Percentiles rank a stretch among this genome's conserved stretches.
Conservation (phyloP, 2,888 invertebrate genomes). For the Epistrophella euchroma region DNA sequence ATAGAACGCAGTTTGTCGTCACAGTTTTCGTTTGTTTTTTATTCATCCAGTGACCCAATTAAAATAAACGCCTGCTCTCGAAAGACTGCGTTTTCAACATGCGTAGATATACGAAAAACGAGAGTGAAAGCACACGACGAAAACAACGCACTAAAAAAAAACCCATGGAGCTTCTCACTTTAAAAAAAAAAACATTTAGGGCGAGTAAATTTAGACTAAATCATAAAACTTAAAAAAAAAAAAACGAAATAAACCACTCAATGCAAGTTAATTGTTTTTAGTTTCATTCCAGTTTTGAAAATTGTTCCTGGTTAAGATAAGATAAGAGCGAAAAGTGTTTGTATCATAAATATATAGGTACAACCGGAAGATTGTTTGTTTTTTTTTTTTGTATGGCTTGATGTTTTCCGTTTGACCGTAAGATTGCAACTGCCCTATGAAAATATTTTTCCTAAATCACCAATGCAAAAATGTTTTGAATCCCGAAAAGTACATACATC, state of each 20-base stretch:
- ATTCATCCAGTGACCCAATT: slow-evolving; percentile 73
- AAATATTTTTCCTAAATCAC: slow-evolving; percentile 28
- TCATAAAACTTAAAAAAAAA: slow-evolving; percentile 14
- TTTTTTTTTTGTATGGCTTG: slow-evolving; percentile 14
- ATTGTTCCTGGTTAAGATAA: slow-evolving; percentile 23
- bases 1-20: slow-evolving; percentile 59
- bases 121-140: slow-evolving; percentile 51
- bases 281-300: background rate
- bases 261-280: background rate
- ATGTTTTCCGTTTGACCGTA: slow-evolving; percentile 61
- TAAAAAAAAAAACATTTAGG: slow-evolving; percentile 31
- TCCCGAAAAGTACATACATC: slow-evolving; percentile 31
- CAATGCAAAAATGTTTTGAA: slow-evolving; percentile 43
- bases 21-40: slow-evolving; percentile 35
- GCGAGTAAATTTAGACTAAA: slow-evolving; percentile 40
- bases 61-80: slow-evolving; percentile 49
- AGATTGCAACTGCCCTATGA: slow-evolving; percentile 66
- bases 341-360: background rate
- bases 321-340: slow-evolving; percentile 21
- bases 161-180: slow-evolving; percentile 1
- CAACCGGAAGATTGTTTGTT: slow-evolving; percentile 16
- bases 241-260: background rate
- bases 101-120: slow-evolving; percentile 51
- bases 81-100: slow-evolving; percentile 65
- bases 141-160: slow-evolving; percentile 41